Percentiles rank a stretch among this genome's conserved stretches.
These are phyloP conservation scores for Channa striata DNA, from an alignment of 2,797 vertebrate genomes.

Conservation along the genomic window DNA sequence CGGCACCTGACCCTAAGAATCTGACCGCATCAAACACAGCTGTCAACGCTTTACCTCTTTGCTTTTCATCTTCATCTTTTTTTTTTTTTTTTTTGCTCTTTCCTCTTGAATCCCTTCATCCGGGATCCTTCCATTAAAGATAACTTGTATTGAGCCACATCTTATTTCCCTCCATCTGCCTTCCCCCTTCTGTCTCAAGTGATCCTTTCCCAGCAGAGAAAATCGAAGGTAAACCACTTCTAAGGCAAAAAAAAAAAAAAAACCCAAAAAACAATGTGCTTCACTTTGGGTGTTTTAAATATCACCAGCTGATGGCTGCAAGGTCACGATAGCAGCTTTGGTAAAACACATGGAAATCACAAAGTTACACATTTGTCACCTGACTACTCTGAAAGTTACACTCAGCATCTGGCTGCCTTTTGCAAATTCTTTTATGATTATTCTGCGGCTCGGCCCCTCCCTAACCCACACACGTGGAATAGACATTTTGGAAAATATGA, in stretches of 20 bases:
- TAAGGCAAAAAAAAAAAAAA: slow-evolving; percentile 44
- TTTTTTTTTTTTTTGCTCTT: slow-evolving; percentile 10
- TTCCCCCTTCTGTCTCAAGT: slow-evolving; percentile 59
- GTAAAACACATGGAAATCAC: slow-evolving; percentile 27
- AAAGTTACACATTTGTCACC: slow-evolving; percentile 26
- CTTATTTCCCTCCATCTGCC: slow-evolving; percentile 63
- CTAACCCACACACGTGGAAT: slow-evolving; percentile 32
- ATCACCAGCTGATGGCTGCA: slow-evolving; percentile 28
- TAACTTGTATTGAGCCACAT: slow-evolving; percentile 77
- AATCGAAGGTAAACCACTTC: slow-evolving; percentile 79
- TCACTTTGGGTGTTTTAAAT: slow-evolving; percentile 61
- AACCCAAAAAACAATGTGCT: slow-evolving; percentile 16
- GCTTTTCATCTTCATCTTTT: slow-evolving; percentile 23
- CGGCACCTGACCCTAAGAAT: slow-evolving; percentile 74
- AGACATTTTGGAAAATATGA: slow-evolving; percentile 65
- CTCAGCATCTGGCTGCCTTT: slow-evolving; percentile 25
- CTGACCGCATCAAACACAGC: slow-evolving; percentile 75
- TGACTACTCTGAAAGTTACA: slow-evolving; percentile 25
- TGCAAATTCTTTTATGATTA: slow-evolving; percentile 50
- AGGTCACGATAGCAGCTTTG: slow-evolving; percentile 16
- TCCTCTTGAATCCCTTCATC: slow-evolving; percentile 45
- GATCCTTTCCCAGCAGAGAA: slow-evolving; percentile 76
- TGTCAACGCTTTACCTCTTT: slow-evolving; percentile 72
- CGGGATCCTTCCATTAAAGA: slow-evolving; percentile 71
- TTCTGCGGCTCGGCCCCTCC: slow-evolving; percentile 29